Percentiles rank a stretch among this genome's conserved stretches.
phyloP scores from a whole-genome alignment of 2,113 vertebrate species.

The Abramis brama region DNA sequence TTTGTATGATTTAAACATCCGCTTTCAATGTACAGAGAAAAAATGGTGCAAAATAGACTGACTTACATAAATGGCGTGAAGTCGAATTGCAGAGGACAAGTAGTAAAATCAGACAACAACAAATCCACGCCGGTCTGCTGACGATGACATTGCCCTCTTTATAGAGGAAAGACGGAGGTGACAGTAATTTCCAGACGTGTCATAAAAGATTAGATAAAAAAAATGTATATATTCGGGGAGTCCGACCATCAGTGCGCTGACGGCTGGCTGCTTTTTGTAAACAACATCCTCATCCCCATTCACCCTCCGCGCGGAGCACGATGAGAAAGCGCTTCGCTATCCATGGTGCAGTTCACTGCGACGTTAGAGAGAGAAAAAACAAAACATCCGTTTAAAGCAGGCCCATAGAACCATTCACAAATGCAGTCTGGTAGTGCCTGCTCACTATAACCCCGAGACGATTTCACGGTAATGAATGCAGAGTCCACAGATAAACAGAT shows the following conservation, averaged over 20 bases:
- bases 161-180: slow-evolving; percentile 40
- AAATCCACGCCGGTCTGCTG: slow-evolving; percentile 77
- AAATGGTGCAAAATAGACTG: slow-evolving; percentile 41
- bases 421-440: slow-evolving; percentile 32
- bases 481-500: slow-evolving; percentile 62
- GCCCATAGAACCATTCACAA: slow-evolving; percentile 51
- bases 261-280: slow-evolving; percentile 69
- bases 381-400: slow-evolving; percentile 53
- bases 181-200: slow-evolving; percentile 67
- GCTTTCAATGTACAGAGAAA: slow-evolving; percentile 43
- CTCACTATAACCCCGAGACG: not conserved
- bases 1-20: slow-evolving; percentile 14
- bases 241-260: slow-evolving; percentile 63
- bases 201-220: slow-evolving; percentile 62
- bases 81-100: slow-evolving; percentile 65
- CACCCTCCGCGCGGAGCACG: slow-evolving; percentile 63
- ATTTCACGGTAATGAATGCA: slow-evolving; percentile 40
- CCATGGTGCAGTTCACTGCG: slow-evolving; percentile 73
- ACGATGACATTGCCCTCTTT: slow-evolving; percentile 76
- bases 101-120: slow-evolving; percentile 77
- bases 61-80: slow-evolving; percentile 52
- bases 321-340: slow-evolving; percentile 61
- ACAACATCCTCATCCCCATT: slow-evolving; percentile 69
- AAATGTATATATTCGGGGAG: slow-evolving; percentile 49
- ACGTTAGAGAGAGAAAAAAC: slow-evolving; percentile 63